phyloP scores from a whole-genome alignment of 2,888 invertebrate genomes.

The Tiliacea citrago region DNA sequence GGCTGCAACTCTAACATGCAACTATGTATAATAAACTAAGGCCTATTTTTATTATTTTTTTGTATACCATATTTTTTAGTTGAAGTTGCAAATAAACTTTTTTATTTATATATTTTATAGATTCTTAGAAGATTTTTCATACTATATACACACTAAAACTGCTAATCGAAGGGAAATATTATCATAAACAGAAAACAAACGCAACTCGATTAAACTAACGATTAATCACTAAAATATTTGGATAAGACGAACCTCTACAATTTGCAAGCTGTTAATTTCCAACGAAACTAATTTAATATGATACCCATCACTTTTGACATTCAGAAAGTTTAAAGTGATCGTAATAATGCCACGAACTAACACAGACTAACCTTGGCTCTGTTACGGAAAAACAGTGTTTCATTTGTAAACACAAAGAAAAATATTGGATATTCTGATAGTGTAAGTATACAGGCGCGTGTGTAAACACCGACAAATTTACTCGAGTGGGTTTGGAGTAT shows the following conservation, averaged over 20 bases:
- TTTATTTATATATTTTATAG: no score
- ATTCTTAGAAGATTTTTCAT: not conserved
- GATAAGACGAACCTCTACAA: not conserved
- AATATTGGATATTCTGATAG: slow-evolving; percentile 38
- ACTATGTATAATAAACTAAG: no score
- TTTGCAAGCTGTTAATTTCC: slow-evolving; percentile 1
- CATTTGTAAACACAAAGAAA: slow-evolving; percentile 45
- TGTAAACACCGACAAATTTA: slow-evolving; percentile 47
- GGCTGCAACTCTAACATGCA: no score
- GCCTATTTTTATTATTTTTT: no score
- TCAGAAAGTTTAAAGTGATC: slow-evolving; percentile 40
- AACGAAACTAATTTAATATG: slow-evolving; percentile 28
- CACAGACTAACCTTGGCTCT: slow-evolving; percentile 31
- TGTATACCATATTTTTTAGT: no score
- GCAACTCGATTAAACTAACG: not conserved
- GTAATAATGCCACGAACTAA: slow-evolving; percentile 10
- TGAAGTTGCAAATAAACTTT: no score
- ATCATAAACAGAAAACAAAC: not conserved
- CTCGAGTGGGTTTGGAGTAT: slow-evolving; percentile 10
- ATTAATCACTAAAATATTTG: slow-evolving; percentile 18
- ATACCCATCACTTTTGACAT: slow-evolving; percentile 33
- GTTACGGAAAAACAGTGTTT: slow-evolving; percentile 34
- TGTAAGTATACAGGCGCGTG: slow-evolving; percentile 21
- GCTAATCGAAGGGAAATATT: not conserved
- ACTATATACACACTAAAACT: not conserved